Base-by-base conservation (phyloP, 1,140 invertebrate species). In the Meloidogyne floridensis region DNA sequence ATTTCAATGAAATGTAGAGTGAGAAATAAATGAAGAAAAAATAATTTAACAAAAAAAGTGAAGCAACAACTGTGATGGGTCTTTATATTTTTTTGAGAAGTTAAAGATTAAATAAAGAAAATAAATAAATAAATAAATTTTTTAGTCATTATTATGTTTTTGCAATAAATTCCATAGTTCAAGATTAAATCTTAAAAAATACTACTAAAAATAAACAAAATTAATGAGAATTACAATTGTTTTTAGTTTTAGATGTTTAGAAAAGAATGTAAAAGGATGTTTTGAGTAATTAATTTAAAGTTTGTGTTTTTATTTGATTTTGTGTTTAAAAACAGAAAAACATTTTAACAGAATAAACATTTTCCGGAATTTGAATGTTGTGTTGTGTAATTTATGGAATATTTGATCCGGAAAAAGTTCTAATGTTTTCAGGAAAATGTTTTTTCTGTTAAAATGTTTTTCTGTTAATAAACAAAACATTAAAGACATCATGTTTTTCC, bases 91-190 rank as follows among this genome's bases (percentile, higher is more conserved):
- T n/a, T 59, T 59, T 59, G 56, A 59, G 56, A 15, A 59, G 56
- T 59, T 59, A 59, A 59, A 59, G 56, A 59, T 59, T 59, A 15
- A 59, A 59, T 8, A 59, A 59, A 56, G 10, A 56, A 59, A 59
- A 59, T 59, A 59, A 59, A 59, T 59, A 59, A 59, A 59, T 59
- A 32, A 32, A 32, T 32, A 32, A 32, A 32, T 32, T 32, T 32
- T 59, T 59, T 59, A 59, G 56, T 59, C 56, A 59, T 59, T 59
- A 59, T 15, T 59, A 59, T 59, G 56, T 59, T 59, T 59, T 59
- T 59, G 56, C 56, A 59, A 59, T 59, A 15, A 59, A 59, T 59
- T 59, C 56, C 15, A 15, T 59, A 59, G 15, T 59, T 59, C 56
- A 59, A 59, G 56, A 59, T 59, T 59, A 59, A 15, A 59, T 59